These are phyloP conservation scores for Ptilodon capucinus DNA, from an alignment of 2,888 invertebrate genomes.

Conservation along the genomic window DNA sequence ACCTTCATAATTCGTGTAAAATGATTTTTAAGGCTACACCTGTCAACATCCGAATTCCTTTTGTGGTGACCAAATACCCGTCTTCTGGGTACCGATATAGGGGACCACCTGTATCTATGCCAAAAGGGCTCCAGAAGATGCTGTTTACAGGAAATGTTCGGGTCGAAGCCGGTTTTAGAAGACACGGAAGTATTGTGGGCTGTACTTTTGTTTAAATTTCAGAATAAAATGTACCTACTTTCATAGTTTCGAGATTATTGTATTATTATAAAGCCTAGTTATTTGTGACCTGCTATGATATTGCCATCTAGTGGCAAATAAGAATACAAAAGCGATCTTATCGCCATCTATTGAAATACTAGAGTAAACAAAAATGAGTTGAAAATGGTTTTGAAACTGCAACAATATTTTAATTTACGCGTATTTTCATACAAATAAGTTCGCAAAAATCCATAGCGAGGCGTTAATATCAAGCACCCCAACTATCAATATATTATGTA, in stretches of 20 bases:
- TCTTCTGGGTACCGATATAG: background rate
- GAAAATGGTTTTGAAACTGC: background rate
- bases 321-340: no score
- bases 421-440: no score
- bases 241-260: no score
- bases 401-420: background rate
- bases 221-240: background rate
- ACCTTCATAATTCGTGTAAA: slow-evolving; percentile 45
- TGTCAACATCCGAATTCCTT: slow-evolving; percentile 40
- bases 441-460: no score
- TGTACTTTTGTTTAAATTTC: slow-evolving; percentile 14
- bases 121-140: slow-evolving; percentile 24
- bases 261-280: no score
- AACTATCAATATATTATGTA: no score
- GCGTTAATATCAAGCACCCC: no score
- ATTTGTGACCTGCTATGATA: no score
- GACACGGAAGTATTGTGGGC: slow-evolving; percentile 17
- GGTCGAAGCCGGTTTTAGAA: slow-evolving; percentile 36
- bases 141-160: slow-evolving; percentile 43
- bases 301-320: no score
- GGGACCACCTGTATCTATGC: slow-evolving; percentile 21
- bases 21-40: slow-evolving; percentile 59
- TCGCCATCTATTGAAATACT: no score
- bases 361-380: no score
- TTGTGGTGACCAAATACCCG: slow-evolving; percentile 29